phyloP scores from a whole-genome alignment of 1,140 invertebrate genomes.

The Ylistrum balloti region DNA sequence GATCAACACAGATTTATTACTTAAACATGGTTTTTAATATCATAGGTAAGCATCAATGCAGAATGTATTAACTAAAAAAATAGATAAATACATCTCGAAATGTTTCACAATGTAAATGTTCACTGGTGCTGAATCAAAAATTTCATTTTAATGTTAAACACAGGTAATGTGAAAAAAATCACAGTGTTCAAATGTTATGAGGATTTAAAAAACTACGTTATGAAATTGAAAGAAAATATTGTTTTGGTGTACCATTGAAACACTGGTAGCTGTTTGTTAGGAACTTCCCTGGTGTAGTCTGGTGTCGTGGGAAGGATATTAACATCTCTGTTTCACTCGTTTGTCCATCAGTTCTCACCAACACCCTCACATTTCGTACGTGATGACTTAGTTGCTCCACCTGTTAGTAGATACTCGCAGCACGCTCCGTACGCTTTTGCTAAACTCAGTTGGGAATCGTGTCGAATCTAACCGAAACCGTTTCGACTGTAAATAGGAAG shows the following conservation, averaged over 20 bases:
- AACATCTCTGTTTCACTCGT: constrained; percentile 23
- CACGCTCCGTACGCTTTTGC: not conserved
- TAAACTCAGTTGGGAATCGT: not conserved
- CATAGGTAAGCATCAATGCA: too few species aligned
- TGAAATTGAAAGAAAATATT: not conserved
- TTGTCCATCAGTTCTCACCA: constrained; percentile 38
- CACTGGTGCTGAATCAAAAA: too few species aligned
- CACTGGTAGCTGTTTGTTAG: not conserved
- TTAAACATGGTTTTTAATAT: too few species aligned
- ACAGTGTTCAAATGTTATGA: too few species aligned
- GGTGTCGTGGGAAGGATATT: constrained; percentile 23
- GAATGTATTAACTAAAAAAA: too few species aligned
- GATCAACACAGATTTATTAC: too few species aligned
- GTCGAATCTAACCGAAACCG: not conserved
- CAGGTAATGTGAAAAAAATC: too few species aligned
- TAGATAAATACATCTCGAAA: too few species aligned
- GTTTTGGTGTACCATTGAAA: not conserved
- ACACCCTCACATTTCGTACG: constrained; percentile 37
- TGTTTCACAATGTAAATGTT: too few species aligned
- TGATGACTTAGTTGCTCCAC: constrained; percentile 38
- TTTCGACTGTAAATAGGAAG: not conserved
- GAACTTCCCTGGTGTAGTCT: not conserved
- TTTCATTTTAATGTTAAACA: too few species aligned
- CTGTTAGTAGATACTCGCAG: constrained; percentile 20
- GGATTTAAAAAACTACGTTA: not conserved